Base-by-base conservation (phyloP, 2,797 vertebrate species). In the Cephalopachus bancanus region DNA sequence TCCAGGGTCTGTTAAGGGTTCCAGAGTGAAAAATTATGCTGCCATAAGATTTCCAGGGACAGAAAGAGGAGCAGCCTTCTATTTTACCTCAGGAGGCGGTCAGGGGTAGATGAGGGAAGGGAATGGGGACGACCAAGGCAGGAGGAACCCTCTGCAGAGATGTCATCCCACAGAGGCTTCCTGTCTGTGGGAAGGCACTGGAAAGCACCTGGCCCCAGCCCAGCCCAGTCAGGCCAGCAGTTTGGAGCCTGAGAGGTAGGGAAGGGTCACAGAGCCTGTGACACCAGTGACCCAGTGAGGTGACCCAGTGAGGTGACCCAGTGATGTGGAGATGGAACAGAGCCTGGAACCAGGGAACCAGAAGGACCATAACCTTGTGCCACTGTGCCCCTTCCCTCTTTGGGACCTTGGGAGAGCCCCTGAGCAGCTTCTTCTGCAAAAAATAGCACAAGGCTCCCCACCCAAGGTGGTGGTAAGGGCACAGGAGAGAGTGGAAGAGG, bases 161-260 rank as follows among this genome's bases (percentile, higher is more conserved):
- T 51, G 57, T 69, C 62, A 72, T 55, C 17, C 60, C 44, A 44
- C 16, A 20, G 51, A 74, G 57, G 37, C 37, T 87, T 83, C 71
- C 75, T 59, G 30, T 14, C 49, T 72, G 28, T 4, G 30, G 51
- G 33, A 53, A 71, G 60, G 33, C 28, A 15, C 4, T n/a, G 91
- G 92, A 90, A 97, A 97, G 85, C 55, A 78, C 96, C 92, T 95
- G 95, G 96, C 94, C 28, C 19, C 14, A 4, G 55, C 4, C 87
- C 97, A 93, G 26, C 26, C 44, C 51, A 75, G 72, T 80, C 4
- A 1, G 69, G 49, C 69, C 57, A 64, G 60, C 80, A 37, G 37
- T 37, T 37, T 37, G 37, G 37, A 37, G 37, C 37, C 37, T 37
- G 37, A 37, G 37, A 37, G 37, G 37, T 37, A 37, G 37, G 37